Evolutionary conservation across 2,888 invertebrate species (phyloP).

Genomic region (Dorcus hopei): DNA sequence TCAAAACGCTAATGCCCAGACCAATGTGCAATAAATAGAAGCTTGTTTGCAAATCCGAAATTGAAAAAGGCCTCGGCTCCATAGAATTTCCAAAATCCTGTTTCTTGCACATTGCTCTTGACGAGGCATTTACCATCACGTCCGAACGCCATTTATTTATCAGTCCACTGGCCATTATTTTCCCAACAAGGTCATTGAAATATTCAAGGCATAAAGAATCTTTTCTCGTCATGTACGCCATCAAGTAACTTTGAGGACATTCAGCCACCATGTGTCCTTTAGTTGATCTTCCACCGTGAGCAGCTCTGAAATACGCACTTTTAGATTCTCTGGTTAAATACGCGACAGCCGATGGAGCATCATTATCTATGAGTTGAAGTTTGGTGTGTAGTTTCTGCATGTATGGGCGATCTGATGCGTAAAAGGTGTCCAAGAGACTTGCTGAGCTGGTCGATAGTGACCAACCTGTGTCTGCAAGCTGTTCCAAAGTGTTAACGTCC

Average conservation of each 20-base stretch:
- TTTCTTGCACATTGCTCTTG: background rate
- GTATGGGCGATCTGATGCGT: conserved; percentile 34
- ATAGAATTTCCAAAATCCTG: conserved; percentile 16
- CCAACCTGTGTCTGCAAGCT: conserved; percentile 40
- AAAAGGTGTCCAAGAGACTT: conserved; percentile 46
- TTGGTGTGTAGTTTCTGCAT: conserved; percentile 41
- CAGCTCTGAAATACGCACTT: conserved; percentile 7
- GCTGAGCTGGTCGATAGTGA: conserved; percentile 45
- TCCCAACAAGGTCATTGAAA: conserved; percentile 39
- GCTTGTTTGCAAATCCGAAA: conserved; percentile 43
- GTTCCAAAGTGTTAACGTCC: conserved; percentile 44
- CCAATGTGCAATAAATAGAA: conserved; percentile 43
- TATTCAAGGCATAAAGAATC: conserved; percentile 40
- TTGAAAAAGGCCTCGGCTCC: conserved; percentile 40
- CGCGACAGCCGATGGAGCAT: conserved; percentile 32
- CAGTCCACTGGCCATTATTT: conserved; percentile 40
- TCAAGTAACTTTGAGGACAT: conserved; percentile 46
- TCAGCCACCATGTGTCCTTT: conserved; percentile 43
- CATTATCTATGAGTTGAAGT: conserved; percentile 35
- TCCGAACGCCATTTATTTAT: conserved; percentile 43
- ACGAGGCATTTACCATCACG: conserved; percentile 36
- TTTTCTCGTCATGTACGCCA: conserved; percentile 41
- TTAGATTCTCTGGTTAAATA: conserved; percentile 13
- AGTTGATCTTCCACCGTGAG: conserved; percentile 34
- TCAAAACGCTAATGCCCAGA: conserved; percentile 27